These are phyloP conservation scores for Drosophila guanche DNA, from an alignment of 1,140 invertebrate species.

Conservation along the genomic window DNA sequence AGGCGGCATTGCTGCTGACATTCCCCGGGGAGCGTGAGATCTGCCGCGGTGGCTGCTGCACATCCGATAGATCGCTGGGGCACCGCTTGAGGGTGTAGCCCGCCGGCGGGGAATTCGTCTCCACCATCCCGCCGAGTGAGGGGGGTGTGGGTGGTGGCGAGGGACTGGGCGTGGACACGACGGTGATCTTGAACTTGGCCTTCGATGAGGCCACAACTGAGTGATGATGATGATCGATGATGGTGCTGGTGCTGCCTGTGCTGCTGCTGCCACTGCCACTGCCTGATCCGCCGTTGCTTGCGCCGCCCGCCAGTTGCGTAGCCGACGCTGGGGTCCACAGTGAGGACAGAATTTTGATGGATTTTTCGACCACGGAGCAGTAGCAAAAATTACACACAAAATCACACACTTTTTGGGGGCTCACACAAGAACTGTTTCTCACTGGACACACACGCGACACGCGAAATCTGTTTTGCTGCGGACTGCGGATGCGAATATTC, in stretches of 20 bases:
- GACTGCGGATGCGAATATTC: constrained; percentile 19
- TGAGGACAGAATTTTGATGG: constrained; percentile 82
- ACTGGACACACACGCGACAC: constrained; percentile 12
- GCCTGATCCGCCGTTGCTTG: constrained; percentile 31
- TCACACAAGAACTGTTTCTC: constrained; percentile 1
- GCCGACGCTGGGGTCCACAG: constrained; percentile 79
- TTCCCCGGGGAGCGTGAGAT: constrained; percentile 52
- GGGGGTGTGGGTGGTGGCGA: constrained; percentile 76
- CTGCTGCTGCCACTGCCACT: constrained; percentile 29
- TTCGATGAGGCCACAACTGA: constrained; percentile 26
- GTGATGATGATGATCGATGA: constrained; percentile 24
- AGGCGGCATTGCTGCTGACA: constrained; percentile 60
- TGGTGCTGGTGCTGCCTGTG: constrained; percentile 34
- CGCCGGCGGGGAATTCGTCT: constrained; percentile 72
- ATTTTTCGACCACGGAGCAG: constrained; percentile 8
- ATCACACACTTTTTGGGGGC: background rate
- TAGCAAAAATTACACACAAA: background rate
- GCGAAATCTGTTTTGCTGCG: constrained; percentile 11
- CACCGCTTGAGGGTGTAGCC: constrained; percentile 74
- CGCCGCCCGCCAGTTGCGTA: constrained; percentile 62
- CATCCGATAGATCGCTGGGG: constrained; percentile 61
- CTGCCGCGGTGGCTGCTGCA: constrained; percentile 62
- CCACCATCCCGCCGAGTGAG: constrained; percentile 65
- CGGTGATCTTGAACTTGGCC: constrained; percentile 79
- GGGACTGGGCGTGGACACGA: constrained; percentile 78